Conservation (phyloP, 2,888 invertebrate species). For the Neoaliturus tenellus region DNA sequence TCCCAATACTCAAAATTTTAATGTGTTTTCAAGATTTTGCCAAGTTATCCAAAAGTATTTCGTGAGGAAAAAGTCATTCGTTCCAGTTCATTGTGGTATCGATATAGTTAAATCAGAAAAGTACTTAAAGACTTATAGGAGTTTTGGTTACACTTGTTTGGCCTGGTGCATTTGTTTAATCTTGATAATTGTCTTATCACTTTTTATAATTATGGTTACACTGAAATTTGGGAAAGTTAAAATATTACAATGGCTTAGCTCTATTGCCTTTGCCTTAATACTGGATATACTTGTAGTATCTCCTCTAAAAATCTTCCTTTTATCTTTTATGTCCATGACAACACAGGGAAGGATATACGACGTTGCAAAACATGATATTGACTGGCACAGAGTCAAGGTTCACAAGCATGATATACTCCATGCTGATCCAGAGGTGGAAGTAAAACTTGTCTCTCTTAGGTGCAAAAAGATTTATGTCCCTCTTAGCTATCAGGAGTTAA, state of each 20-base stretch:
- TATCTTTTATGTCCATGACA: background rate
- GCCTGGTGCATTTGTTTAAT: background rate
- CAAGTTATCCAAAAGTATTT: background rate
- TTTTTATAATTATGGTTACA: background rate
- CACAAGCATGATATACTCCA: background rate
- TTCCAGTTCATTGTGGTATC: background rate
- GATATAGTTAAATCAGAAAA: background rate
- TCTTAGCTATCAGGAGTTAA: background rate
- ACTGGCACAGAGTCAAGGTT: background rate
- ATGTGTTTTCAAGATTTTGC: background rate
- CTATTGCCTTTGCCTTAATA: background rate
- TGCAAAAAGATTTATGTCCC: background rate
- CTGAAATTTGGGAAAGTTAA: conserved; percentile 10
- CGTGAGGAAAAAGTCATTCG: background rate
- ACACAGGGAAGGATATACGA: background rate
- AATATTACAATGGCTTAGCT: background rate
- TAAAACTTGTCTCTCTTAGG: background rate
- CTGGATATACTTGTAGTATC: background rate
- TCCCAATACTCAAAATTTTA: background rate
- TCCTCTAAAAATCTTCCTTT: background rate
- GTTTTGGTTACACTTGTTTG: background rate
- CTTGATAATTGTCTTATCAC: background rate
- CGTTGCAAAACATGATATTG: background rate
- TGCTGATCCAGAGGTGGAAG: background rate
- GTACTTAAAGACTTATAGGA: background rate